These are phyloP conservation scores for Babyrousa celebensis DNA, from an alignment of 2,797 vertebrate species.

Conservation along the genomic window DNA sequence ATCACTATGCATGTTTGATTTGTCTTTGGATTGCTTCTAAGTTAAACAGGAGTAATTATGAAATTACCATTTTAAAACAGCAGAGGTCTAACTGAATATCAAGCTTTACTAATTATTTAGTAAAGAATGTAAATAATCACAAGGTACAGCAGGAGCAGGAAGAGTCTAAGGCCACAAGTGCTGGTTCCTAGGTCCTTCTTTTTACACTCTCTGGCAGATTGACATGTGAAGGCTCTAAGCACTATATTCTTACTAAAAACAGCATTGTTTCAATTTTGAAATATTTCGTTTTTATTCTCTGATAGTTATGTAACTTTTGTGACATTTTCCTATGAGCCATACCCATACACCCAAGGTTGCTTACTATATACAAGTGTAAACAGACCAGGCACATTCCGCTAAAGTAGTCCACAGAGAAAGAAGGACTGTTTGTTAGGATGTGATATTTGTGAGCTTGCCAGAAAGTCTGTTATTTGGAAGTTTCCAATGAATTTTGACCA, in stretches of 20 bases:
- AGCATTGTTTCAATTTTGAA: not conserved
- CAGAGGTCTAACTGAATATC: not conserved
- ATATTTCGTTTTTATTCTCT: not conserved
- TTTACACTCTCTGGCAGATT: not conserved
- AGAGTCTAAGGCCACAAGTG: not conserved
- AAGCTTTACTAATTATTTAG: not conserved
- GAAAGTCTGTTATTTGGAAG: not conserved
- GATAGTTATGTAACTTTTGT: not conserved
- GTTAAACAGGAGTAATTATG: not conserved
- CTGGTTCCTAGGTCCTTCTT: not conserved
- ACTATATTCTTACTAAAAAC: not conserved
- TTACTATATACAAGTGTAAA: not conserved
- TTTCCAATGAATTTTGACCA: not conserved
- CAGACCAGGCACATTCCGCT: not conserved
- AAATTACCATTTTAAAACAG: not conserved
- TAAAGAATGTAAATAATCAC: not conserved
- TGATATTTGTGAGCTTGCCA: not conserved
- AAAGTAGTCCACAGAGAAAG: not conserved
- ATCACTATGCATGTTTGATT: not conserved
- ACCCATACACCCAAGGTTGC: too few species aligned
- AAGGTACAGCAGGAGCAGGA: not conserved
- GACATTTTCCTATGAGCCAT: not conserved
- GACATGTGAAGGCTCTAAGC: not conserved
- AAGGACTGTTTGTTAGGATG: not conserved
- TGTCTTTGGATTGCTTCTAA: not conserved